Evolutionary conservation across 2,113 vertebrate species (phyloP), one percentile per base, ranked within the genome.

Genomic region (Dissostichus mawsoni): DNA sequence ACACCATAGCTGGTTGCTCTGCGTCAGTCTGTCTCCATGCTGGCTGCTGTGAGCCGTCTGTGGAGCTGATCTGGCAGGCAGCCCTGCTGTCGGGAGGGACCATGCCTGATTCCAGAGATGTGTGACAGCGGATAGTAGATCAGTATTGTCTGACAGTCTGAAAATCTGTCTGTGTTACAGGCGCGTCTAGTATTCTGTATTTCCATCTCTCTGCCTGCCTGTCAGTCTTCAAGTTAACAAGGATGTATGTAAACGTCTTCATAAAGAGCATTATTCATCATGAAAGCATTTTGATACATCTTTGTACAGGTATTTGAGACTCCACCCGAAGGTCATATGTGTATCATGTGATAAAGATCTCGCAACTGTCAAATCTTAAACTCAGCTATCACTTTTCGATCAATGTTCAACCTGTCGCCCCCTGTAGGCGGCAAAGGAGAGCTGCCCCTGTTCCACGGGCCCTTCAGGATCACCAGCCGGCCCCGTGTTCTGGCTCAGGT

Each of bases 1-100:
- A 92, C 90, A 94, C 87, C 82, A 87, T 76, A 44, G 76, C 80
- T 70, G 53, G 81, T 92, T 86, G 80, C 82, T 80, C 74, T 87
- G 85, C 75, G 55, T 85, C 83, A 82, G 75, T 76, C 82, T 75
- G 87, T 91, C 90, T 90, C 58, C 66, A 3, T 16, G 69, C 82
- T 85, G 86, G 79, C 86, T 89, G 85, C 86, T 89, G 88, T 70
- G 82, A 86, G 68, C 77, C 20, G 78, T 82, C 74, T 81, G 85
- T 63, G 61, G 78, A 85, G 88, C 82, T 76, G 80, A 86, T 87
- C 86, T 86, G 87, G 79, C 84, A 87, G 89, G 52, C 67, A 61
- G 78, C 84, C 36, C 77, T 82, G 84, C 86, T 78, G 87, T 48
- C 84, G 76, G 61, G 72, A 41, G 29, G 29, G 80, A 83, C 51